phyloP scores from a whole-genome alignment of 2,797 vertebrate genomes.

The Meda fulgida region DNA sequence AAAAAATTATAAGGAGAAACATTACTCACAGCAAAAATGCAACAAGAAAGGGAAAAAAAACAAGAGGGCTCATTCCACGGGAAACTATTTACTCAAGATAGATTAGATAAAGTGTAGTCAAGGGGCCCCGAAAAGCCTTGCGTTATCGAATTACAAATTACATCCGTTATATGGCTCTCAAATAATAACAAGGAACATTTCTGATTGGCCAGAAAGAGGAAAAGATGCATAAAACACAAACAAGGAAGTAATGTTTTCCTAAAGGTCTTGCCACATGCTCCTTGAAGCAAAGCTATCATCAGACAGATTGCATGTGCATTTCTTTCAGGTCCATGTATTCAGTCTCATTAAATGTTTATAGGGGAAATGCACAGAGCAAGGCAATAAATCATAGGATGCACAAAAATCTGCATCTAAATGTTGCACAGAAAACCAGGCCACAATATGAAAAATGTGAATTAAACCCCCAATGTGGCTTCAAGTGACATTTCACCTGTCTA shows the following conservation, averaged over 20 bases:
- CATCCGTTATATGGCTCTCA: conserved; percentile 15
- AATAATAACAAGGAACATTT: conserved; percentile 29
- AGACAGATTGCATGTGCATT: conserved; percentile 61
- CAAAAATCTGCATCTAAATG: conserved; percentile 10
- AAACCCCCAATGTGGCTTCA: conserved; percentile 54
- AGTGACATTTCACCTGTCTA: conserved; percentile 61
- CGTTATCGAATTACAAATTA: conserved; percentile 12
- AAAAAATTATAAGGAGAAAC: conserved; percentile 40
- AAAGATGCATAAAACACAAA: conserved; percentile 47
- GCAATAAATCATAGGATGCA: conserved; percentile 59
- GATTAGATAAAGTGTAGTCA: conserved; percentile 31
- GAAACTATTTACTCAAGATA: conserved; percentile 23
- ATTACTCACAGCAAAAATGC: conserved; percentile 5
- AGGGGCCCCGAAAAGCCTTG: conserved; percentile 18
- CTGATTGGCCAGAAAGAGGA: not conserved
- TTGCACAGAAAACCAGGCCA: conserved; percentile 45
- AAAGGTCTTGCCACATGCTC: conserved; percentile 50
- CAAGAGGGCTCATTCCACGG: not conserved
- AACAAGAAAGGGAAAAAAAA: not conserved
- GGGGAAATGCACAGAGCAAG: conserved; percentile 42
- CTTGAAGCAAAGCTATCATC: conserved; percentile 64
- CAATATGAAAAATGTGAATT: conserved; percentile 50
- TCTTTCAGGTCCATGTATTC: conserved; percentile 58
- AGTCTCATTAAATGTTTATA: conserved; percentile 68
- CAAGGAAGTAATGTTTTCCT: conserved; percentile 62